These are phyloP conservation scores for Parasteatoda lunata DNA, from an alignment of 2,888 invertebrate genomes.

Conservation along the genomic window DNA sequence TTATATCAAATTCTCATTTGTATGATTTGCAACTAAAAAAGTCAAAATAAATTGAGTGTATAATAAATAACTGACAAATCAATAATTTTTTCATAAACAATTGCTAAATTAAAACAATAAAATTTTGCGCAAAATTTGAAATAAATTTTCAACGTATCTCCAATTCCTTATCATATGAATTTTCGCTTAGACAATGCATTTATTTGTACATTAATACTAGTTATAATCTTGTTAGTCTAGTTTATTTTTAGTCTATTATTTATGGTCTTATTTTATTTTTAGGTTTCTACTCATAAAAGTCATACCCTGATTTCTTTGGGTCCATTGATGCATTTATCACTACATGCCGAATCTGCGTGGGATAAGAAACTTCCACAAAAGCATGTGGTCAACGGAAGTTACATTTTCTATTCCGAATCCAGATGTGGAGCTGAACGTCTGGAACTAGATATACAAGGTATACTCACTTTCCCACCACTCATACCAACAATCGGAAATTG, in stretches of 20 bases:
- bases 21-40: no score
- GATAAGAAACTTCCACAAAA: slow-evolving; percentile 61
- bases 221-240: no score
- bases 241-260: background rate
- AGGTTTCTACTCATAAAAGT: slow-evolving; percentile 45
- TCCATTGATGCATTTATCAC: slow-evolving; percentile 33
- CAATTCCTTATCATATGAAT: no score
- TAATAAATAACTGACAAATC: no score
- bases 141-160: no score
- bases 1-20: no score
- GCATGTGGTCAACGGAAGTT: slow-evolving; percentile 82
- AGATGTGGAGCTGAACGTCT: slow-evolving; percentile 71
- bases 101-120: no score
- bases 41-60: no score
- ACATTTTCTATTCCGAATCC: slow-evolving; percentile 88
- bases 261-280: background rate
- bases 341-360: slow-evolving; percentile 52
- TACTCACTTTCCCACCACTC: slow-evolving; percentile 56
- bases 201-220: background rate
- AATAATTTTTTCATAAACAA: no score
- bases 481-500: slow-evolving; percentile 31
- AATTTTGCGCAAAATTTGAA: no score
- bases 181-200: no score
- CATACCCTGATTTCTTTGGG: slow-evolving; percentile 55
- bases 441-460: slow-evolving; percentile 67